These are phyloP conservation scores for Odontothrips loti DNA, from an alignment of 2,888 invertebrate species.

Conservation along the genomic window DNA sequence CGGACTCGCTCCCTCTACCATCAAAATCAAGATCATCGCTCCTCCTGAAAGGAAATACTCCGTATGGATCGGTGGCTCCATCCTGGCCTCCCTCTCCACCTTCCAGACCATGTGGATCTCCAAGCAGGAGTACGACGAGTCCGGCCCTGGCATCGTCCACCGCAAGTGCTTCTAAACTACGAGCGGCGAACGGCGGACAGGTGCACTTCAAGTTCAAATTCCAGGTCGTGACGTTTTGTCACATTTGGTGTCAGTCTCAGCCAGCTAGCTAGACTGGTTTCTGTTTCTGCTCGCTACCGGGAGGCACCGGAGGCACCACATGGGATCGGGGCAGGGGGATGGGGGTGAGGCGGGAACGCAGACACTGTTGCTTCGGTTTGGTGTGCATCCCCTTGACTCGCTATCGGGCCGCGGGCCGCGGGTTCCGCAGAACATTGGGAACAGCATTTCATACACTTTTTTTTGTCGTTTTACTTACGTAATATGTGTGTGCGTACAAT, in stretches of 20 bases:
- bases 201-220: constrained; percentile 13
- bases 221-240: background rate
- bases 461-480: background rate
- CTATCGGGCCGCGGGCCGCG: background rate
- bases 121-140: constrained; percentile 85
- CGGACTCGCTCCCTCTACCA: constrained; percentile 82
- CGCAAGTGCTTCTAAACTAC: constrained; percentile 65
- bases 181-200: background rate
- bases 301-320: no score
- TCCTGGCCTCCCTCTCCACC: constrained; percentile 81
- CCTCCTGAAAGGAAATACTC: constrained; percentile 88
- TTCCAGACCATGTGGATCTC: constrained; percentile 93
- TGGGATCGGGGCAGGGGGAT: no score
- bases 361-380: no score
- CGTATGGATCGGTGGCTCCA: constrained; percentile 87
- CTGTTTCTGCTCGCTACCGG: no score
- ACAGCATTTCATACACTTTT: background rate
- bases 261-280: no score
- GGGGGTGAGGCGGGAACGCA: no score
- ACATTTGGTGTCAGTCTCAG: no score
- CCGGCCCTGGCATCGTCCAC: constrained; percentile 71
- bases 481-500: background rate
- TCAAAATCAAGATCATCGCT: constrained; percentile 93
- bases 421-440: background rate
- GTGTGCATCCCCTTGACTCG: no score